Conservation (phyloP, 2,888 invertebrate genomes). For the Molanna angustata region DNA sequence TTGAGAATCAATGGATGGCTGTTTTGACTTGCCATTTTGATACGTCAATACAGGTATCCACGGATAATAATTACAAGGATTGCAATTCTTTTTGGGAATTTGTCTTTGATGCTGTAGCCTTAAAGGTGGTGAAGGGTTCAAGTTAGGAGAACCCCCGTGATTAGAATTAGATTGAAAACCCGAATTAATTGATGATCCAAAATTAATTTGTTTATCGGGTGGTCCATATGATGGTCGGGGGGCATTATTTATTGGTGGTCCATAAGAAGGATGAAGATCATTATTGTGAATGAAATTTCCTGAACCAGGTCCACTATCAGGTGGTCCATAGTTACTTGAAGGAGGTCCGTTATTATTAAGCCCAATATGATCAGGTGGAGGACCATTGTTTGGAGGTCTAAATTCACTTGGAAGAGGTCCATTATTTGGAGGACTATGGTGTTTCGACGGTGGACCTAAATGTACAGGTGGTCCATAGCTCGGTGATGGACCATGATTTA, state of each 20-base stretch:
- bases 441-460: not conserved
- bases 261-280: constrained; percentile 5
- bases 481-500: not conserved
- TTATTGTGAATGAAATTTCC: not conserved
- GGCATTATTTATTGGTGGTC: no score
- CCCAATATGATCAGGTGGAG: constrained; percentile 34
- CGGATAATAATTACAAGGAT: constrained; percentile 75
- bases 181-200: no score
- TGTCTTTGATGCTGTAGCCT: constrained; percentile 10
- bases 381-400: constrained; percentile 15
- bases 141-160: no score
- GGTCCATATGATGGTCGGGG: no score
- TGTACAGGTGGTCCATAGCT: not conserved
- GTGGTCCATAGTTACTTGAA: not conserved
- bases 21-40: constrained; percentile 38
- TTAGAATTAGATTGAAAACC: no score
- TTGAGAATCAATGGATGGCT: constrained; percentile 25
- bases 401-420: no score
- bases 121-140: constrained; percentile 14
- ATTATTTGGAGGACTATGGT: constrained; percentile 17
- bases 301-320: not conserved
- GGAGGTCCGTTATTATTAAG: constrained; percentile 4
- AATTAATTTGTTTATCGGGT: not conserved
- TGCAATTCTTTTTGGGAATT: constrained; percentile 58
- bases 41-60: constrained; percentile 72